These are phyloP conservation scores for Brenthis hecate DNA, from an alignment of 2,888 invertebrate genomes.

Conservation along the genomic window DNA sequence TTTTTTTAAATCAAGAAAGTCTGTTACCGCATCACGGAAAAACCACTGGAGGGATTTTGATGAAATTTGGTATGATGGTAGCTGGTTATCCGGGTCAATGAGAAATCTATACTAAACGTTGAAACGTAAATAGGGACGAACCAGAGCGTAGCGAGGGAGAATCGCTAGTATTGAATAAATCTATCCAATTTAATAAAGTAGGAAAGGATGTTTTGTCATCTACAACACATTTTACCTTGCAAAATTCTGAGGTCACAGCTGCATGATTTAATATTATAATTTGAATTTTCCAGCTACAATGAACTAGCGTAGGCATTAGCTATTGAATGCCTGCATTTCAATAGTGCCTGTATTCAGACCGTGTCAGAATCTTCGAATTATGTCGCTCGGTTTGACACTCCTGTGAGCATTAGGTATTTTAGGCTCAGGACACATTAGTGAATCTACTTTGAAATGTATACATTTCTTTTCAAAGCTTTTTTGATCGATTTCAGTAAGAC, in stretches of 20 bases:
- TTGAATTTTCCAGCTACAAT: slow-evolving; percentile 30
- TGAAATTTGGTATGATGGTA: too few relatives aligned
- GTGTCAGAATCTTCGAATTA: slow-evolving; percentile 30
- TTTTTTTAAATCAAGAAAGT: too few relatives aligned
- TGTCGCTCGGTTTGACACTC: slow-evolving; percentile 33
- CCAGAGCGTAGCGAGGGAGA: too few relatives aligned
- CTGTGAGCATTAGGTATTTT: slow-evolving; percentile 22
- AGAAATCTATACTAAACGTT: too few relatives aligned
- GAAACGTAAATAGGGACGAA: too few relatives aligned
- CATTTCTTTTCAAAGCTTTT: not conserved
- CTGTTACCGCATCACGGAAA: too few relatives aligned
- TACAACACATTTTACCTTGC: slow-evolving; percentile 8
- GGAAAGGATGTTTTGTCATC: not conserved
- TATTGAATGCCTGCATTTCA: slow-evolving; percentile 28
- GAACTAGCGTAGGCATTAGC: slow-evolving; percentile 27
- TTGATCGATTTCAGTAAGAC: too few relatives aligned
- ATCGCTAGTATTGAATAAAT: not conserved
- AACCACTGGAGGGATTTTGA: too few relatives aligned
- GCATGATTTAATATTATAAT: slow-evolving; percentile 36
- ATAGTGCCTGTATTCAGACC: slow-evolving; percentile 33
- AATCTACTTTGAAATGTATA: not conserved
- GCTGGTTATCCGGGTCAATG: too few relatives aligned
- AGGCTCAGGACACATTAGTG: slow-evolving; percentile 7
- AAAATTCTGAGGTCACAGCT: slow-evolving; percentile 26
- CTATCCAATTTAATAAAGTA: not conserved